A percentile compares a stretch with the other conserved stretches of the same genome.
These are phyloP conservation scores for Papilio glaucus DNA, from an alignment of 1,140 invertebrate genomes.

Conservation along the genomic window DNA sequence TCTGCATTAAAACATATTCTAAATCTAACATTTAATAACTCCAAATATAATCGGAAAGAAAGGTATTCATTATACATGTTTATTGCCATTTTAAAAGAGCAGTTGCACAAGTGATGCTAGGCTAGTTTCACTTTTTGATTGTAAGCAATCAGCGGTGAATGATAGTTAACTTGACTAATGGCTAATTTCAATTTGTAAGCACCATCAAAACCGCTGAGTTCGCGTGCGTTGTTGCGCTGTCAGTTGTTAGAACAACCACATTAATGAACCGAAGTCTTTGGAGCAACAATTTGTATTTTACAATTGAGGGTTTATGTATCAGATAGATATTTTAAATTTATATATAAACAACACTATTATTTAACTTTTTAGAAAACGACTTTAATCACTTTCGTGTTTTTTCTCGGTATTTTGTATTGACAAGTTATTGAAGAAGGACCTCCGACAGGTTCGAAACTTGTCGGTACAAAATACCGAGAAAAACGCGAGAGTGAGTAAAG, in stretches of 20 bases:
- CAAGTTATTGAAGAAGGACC: too few species aligned
- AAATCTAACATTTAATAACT: too few species aligned
- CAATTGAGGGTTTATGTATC: neutral
- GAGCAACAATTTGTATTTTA: neutral
- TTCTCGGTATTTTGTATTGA: too few species aligned
- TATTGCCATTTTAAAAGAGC: too few species aligned
- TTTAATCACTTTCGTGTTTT: too few species aligned
- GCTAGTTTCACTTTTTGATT: neutral
- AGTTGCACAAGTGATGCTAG: neutral
- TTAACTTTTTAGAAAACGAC: too few species aligned
- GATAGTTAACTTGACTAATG: slow-evolving; percentile 30
- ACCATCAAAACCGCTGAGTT: slow-evolving; percentile 24
- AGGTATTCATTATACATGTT: too few species aligned
- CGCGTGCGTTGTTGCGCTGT: slow-evolving; percentile 29
- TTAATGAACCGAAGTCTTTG: neutral
- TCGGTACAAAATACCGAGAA: too few species aligned
- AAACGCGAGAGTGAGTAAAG: too few species aligned
- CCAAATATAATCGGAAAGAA: too few species aligned
- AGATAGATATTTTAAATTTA: neutral
- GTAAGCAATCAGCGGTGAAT: neutral
- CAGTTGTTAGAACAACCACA: slow-evolving; percentile 37
- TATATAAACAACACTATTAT: too few species aligned
- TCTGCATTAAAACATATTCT: neutral
- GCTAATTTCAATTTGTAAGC: slow-evolving; percentile 23
- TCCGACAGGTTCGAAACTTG: too few species aligned